A percentile compares a stretch with the other conserved stretches of the same genome.
Conservation (phyloP, 2,797 vertebrate genomes). For the Malacoctenus gilli region DNA sequence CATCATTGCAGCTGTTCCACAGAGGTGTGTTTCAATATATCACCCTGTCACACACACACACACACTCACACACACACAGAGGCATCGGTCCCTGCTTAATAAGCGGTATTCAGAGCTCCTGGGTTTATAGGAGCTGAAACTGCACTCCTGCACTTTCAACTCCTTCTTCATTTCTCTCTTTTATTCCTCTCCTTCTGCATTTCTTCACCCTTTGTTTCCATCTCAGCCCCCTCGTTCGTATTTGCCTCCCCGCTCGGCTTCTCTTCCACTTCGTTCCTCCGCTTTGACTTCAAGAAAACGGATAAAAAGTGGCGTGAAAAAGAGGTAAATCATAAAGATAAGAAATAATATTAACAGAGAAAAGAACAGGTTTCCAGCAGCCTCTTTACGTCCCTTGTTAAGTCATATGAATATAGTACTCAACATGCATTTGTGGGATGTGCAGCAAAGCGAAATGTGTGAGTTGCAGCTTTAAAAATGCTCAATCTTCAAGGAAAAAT, state of each 20-base stretch:
- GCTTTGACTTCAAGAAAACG: no score
- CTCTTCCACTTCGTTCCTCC: slow-evolving; percentile 2
- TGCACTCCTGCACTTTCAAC: slow-evolving; percentile 75
- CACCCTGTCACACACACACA: slow-evolving; percentile 71
- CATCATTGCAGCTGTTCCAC: slow-evolving; percentile 82
- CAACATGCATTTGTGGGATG: no score
- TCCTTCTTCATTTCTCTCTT: slow-evolving; percentile 33
- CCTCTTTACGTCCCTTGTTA: no score
- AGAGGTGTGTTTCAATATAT: slow-evolving; percentile 82
- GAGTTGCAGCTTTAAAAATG: no score
- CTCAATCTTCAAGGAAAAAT: no score
- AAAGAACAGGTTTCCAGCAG: no score
- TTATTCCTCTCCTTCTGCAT: slow-evolving; percentile 27
- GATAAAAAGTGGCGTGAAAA: no score
- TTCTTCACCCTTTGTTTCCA: slow-evolving; percentile 19
- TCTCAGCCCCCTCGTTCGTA: slow-evolving; percentile 15
- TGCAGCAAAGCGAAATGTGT: no score
- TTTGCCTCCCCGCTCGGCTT: slow-evolving; percentile 1
- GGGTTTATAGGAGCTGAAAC: slow-evolving; percentile 77
- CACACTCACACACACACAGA: slow-evolving; percentile 58
- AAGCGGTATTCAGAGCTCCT: slow-evolving; percentile 80
- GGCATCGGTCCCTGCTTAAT: no score
- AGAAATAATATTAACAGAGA: no score
- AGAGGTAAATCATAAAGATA: no score
- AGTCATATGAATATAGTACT: no score